Evolutionary conservation across 2,888 invertebrate genomes (phyloP).

Genomic region (Prionchulus punctatus): DNA sequence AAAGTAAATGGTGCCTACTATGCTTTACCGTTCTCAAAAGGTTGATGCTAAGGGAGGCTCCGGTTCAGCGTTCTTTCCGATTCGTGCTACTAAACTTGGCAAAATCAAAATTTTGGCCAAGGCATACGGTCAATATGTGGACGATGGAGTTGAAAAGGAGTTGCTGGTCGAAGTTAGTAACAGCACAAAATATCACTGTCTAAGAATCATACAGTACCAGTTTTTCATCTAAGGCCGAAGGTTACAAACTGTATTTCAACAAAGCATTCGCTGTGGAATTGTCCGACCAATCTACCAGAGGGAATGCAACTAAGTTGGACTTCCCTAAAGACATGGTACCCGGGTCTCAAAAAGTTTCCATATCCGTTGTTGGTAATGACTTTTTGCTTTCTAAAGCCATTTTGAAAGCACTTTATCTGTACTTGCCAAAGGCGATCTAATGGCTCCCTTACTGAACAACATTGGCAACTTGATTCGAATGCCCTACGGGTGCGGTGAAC

Average conservation of each 20-base stretch:
- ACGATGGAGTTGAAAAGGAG: conserved; percentile 58
- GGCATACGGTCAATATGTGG: conserved; percentile 54
- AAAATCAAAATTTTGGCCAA: conserved; percentile 54
- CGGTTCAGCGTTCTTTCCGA: conserved; percentile 64
- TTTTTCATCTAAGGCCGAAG: conserved; percentile 48
- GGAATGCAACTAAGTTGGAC: conserved; percentile 44
- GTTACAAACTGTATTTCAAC: conserved; percentile 55
- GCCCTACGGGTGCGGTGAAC: conserved; percentile 79
- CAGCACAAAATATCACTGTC: too few species aligned
- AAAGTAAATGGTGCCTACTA: too few species aligned
- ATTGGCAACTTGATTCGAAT: conserved; percentile 55
- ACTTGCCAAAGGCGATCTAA: conserved; percentile 45
- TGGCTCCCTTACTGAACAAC: conserved; percentile 61
- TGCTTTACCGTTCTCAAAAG: too few species aligned
- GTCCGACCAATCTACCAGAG: conserved; percentile 23
- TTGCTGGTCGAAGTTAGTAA: conserved; percentile 54
- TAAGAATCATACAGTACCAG: too few species aligned
- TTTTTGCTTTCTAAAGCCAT: too few species aligned
- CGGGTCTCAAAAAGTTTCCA: conserved; percentile 53
- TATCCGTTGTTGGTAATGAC: conserved; percentile 46
- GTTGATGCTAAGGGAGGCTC: conserved; percentile 28
- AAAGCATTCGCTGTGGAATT: conserved; percentile 57
- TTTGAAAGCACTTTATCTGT: conserved; percentile 20
- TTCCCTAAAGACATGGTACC: conserved; percentile 55
- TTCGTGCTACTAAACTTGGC: conserved; percentile 56